Evolutionary conservation across 1,140 invertebrate genomes (phyloP).

Genomic region (Neocloeon triangulifer): DNA sequence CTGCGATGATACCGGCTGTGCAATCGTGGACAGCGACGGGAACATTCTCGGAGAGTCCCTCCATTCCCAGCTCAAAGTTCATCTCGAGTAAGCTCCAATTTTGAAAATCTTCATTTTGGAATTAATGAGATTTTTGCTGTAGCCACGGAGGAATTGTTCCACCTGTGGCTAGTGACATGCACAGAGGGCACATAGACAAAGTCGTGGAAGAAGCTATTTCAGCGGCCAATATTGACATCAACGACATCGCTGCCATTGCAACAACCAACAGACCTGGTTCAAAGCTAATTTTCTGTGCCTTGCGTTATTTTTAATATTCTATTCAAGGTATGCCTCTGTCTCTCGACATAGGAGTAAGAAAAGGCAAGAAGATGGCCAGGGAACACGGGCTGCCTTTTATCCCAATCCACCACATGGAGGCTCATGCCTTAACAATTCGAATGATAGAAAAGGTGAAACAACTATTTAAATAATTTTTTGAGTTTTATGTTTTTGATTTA

Average conservation of each 20-base stretch:
- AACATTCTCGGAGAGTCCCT: constrained; percentile 55
- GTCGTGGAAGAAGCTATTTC: constrained; percentile 46
- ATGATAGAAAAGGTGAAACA: constrained; percentile 32
- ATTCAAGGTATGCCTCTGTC: constrained; percentile 43
- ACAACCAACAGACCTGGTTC: constrained; percentile 73
- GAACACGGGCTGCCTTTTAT: constrained; percentile 62
- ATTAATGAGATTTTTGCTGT: constrained; percentile 11
- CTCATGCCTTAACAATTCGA: constrained; percentile 77
- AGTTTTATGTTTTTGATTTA: constrained; percentile 4
- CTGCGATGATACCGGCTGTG: constrained; percentile 91
- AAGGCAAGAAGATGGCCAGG: constrained; percentile 56
- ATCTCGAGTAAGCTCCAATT: constrained; percentile 33
- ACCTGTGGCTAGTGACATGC: constrained; percentile 55
- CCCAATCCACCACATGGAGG: constrained; percentile 97
- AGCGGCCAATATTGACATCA: constrained; percentile 34
- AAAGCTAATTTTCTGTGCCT: too few species aligned
- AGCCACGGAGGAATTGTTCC: constrained; percentile 86
- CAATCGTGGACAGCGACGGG: constrained; percentile 49
- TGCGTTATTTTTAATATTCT: constrained; percentile 1
- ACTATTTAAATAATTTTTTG: constrained; percentile 5
- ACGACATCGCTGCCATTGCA: constrained; percentile 73
- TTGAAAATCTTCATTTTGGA: neutral
- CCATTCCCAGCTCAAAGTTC: constrained; percentile 48
- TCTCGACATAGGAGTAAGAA: constrained; percentile 55
- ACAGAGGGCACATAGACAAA: constrained; percentile 50